Conservation (phyloP, 2,888 invertebrate genomes). For the Scaptomyza polygonia region DNA sequence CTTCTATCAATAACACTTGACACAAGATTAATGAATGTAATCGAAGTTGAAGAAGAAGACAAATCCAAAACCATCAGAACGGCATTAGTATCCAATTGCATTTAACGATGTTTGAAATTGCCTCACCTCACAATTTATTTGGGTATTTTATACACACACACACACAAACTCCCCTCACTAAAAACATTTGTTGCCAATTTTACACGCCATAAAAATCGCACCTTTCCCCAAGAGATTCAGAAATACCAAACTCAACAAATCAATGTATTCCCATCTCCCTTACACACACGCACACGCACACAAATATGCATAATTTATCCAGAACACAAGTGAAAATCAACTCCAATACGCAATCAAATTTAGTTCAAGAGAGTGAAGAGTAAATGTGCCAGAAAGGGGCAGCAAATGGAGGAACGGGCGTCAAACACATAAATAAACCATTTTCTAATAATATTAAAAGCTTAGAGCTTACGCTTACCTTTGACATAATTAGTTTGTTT, state of each 20-base stretch:
- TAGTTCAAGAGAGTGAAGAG: constrained; percentile 27
- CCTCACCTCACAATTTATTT: constrained; percentile 11
- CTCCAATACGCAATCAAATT: constrained; percentile 46
- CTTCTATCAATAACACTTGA: neutral
- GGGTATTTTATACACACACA: too few species aligned
- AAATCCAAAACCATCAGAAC: constrained; percentile 9
- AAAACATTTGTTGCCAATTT: constrained; percentile 55
- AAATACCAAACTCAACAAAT: constrained; percentile 48
- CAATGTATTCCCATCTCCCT: constrained; percentile 42
- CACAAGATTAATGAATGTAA: neutral
- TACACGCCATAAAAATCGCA: constrained; percentile 65
- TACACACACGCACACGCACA: constrained; percentile 30
- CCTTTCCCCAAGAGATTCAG: constrained; percentile 16
- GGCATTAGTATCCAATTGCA: constrained; percentile 13
- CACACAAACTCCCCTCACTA: neutral
- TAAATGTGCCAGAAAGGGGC: constrained; percentile 10
- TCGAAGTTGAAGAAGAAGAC: constrained; percentile 6
- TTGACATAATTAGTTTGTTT: constrained; percentile 66
- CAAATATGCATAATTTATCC: constrained; percentile 72
- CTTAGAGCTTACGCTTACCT: constrained; percentile 68
- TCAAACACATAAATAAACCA: constrained; percentile 62
- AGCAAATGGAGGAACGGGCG: constrained; percentile 8
- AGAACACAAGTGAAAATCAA: constrained; percentile 60
- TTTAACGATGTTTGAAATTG: constrained; percentile 5
- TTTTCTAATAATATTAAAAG: constrained; percentile 71